Conservation (phyloP, 2,797 vertebrate genomes). For the Fistularia commersonii region DNA sequence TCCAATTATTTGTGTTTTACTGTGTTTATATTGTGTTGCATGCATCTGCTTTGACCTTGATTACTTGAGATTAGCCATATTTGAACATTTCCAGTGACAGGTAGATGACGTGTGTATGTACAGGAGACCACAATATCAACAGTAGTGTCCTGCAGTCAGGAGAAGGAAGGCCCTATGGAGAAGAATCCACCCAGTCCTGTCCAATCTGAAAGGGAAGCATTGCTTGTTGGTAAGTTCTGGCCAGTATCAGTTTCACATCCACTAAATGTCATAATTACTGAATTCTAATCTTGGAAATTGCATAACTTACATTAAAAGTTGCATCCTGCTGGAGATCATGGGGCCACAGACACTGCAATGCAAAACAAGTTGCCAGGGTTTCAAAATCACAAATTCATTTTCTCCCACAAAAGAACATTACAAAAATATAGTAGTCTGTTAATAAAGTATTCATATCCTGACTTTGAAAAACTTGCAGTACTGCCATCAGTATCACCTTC, state of each 20-base stretch:
- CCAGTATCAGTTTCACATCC: not conserved
- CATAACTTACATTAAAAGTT: not conserved
- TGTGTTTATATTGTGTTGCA: constrained; percentile 19
- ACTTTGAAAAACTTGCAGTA: too few relatives aligned
- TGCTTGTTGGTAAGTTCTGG: constrained; percentile 83
- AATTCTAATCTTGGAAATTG: not conserved
- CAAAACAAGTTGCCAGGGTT: too few relatives aligned
- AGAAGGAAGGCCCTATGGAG: constrained; percentile 82
- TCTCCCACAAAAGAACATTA: too few relatives aligned
- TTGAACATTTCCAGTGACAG: not conserved
- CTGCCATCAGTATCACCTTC: too few relatives aligned
- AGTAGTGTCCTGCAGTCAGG: constrained; percentile 85
- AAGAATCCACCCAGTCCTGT: constrained; percentile 78
- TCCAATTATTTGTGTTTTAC: constrained; percentile 19
- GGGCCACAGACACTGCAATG: too few relatives aligned
- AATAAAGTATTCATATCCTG: too few relatives aligned
- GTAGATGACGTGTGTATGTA: constrained; percentile 5
- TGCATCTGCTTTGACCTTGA: constrained; percentile 20
- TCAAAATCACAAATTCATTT: too few relatives aligned
- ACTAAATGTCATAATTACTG: not conserved
- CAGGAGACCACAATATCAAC: constrained; percentile 75
- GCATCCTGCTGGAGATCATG: too few relatives aligned
- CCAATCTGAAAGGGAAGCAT: constrained; percentile 87
- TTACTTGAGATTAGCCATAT: constrained; percentile 12
- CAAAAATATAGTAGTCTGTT: too few relatives aligned